A percentile compares a stretch with the other conserved stretches of the same genome.
These are phyloP conservation scores for Drosophila nannoptera DNA, from an alignment of 1,140 invertebrate species.

Conservation along the genomic window DNA sequence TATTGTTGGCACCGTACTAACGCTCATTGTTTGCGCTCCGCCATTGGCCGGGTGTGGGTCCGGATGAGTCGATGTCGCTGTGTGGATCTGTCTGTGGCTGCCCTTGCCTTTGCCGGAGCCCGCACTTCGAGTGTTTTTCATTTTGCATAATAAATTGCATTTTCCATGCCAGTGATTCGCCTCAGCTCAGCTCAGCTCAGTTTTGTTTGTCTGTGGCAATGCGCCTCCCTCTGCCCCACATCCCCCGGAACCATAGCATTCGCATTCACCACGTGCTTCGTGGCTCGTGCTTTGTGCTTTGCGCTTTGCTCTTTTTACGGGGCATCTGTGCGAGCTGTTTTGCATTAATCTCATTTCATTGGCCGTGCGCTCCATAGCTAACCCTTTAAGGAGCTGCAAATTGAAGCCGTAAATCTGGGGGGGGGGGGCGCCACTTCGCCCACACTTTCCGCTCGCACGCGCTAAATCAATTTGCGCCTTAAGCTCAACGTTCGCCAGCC, in stretches of 20 bases:
- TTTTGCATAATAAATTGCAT: constrained; percentile 78
- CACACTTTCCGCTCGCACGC: constrained; percentile 73
- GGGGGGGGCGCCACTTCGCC: neutral
- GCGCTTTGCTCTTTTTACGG: constrained; percentile 62
- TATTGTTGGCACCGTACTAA: constrained; percentile 72
- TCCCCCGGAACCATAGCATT: no score
- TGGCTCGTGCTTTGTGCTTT: constrained; percentile 38
- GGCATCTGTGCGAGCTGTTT: constrained; percentile 56
- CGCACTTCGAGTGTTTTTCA: constrained; percentile 60
- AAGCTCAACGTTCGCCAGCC: constrained; percentile 49
- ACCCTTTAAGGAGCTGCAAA: constrained; percentile 1
- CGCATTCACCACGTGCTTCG: constrained; percentile 55
- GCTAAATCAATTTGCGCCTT: constrained; percentile 73
- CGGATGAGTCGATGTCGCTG: constrained; percentile 18
- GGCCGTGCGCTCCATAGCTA: constrained; percentile 23
- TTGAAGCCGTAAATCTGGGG: constrained; percentile 32
- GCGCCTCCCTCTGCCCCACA: constrained; percentile 38
- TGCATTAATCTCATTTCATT: constrained; percentile 77
- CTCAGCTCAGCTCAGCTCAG: neutral
- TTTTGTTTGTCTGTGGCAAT: constrained; percentile 21
- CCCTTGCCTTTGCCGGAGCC: neutral
- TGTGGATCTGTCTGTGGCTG: constrained; percentile 20
- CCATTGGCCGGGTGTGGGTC: constrained; percentile 12
- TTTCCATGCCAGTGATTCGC: constrained; percentile 69
- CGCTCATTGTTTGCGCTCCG: constrained; percentile 55